Conservation (phyloP, 2,888 invertebrate genomes). For the Seladonia tumulorum region DNA sequence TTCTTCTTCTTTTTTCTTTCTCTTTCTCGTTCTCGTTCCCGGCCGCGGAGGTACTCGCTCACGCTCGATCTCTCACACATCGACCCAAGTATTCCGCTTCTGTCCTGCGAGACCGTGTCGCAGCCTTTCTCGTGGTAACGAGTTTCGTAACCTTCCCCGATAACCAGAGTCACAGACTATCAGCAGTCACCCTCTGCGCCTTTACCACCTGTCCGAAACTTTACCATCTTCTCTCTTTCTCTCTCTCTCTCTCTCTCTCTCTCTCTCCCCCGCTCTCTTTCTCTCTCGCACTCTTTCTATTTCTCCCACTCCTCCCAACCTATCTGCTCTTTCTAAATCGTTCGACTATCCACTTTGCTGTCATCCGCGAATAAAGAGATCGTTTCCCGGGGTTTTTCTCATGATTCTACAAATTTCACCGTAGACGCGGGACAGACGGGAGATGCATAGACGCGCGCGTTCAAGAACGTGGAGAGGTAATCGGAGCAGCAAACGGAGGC, state of each 20-base stretch:
- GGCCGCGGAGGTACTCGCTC: conserved; percentile 38
- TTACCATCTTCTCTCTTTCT: not conserved
- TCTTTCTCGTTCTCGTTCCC: conserved; percentile 28
- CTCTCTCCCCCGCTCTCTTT: not conserved
- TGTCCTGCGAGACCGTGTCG: conserved; percentile 44
- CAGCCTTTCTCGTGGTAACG: conserved; percentile 60
- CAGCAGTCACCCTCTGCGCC: conserved; percentile 67
- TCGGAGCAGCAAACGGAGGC: conserved; percentile 54
- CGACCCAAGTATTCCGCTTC: conserved; percentile 36
- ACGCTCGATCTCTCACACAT: conserved; percentile 40
- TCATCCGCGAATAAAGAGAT: not conserved
- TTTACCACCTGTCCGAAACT: conserved; percentile 71
- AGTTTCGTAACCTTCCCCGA: conserved; percentile 70
- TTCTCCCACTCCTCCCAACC: not conserved
- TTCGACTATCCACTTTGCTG: not conserved
- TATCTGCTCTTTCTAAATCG: not conserved
- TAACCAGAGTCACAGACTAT: conserved; percentile 69
- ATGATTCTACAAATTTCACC: conserved; percentile 15
- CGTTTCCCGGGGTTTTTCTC: not conserved
- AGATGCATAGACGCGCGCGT: conserved; percentile 17
- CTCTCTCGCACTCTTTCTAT: not conserved
- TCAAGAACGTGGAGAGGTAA: conserved; percentile 44
- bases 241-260: not conserved
- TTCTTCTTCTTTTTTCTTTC: conserved; percentile 25
- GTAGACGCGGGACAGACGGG: not conserved